Evolutionary conservation across 1,140 invertebrate genomes (phyloP).

Genomic region (Ylistrum balloti): DNA sequence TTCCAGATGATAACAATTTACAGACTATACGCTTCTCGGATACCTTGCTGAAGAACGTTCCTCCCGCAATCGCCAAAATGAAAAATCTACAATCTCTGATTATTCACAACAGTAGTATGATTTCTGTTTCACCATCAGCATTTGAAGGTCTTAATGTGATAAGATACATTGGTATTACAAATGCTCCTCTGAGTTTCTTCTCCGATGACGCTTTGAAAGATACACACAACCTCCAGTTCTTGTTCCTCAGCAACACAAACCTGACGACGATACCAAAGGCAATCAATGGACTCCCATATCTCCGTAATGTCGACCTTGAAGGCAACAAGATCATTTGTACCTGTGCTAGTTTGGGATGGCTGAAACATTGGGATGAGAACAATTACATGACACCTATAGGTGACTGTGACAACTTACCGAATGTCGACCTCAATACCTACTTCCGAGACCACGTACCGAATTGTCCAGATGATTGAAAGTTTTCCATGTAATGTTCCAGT

Average conservation of each 20-base stretch:
- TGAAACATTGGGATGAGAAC: constrained; percentile 43
- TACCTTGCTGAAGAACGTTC: neutral
- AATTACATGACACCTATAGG: neutral
- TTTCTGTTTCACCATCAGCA: neutral
- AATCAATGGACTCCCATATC: constrained; percentile 41
- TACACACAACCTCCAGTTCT: neutral
- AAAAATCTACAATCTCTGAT: neutral
- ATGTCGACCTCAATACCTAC: neutral
- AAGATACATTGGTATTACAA: neutral
- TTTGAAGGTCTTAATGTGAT: neutral
- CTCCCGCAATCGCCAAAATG: neutral
- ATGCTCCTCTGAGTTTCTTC: constrained; percentile 12
- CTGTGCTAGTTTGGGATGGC: constrained; percentile 51
- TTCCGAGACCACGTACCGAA: neutral
- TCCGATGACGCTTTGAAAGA: constrained; percentile 50
- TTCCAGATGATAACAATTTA: neutral
- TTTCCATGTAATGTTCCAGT: too few species aligned
- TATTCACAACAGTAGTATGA: neutral
- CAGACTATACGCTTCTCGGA: neutral
- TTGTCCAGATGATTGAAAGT: neutral
- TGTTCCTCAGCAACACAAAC: constrained; percentile 48
- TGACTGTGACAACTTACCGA: neutral
- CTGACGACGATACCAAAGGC: constrained; percentile 53
- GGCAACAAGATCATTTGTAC: constrained; percentile 41
- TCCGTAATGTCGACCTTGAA: constrained; percentile 14